Conservation (phyloP, 2,888 invertebrate species). For the Sinohyriopsis cumingii region DNA sequence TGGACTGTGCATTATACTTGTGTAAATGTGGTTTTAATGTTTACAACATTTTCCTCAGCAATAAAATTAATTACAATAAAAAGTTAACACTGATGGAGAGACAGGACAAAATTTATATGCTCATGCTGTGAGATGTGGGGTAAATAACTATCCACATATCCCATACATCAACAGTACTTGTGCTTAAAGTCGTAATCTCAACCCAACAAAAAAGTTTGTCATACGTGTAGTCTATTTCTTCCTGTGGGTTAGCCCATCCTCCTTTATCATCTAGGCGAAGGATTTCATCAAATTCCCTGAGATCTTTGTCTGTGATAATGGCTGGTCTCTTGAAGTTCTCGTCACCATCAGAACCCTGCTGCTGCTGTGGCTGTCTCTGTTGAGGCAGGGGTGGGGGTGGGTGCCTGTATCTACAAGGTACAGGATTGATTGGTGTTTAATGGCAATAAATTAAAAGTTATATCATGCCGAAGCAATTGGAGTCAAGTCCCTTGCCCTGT, state of each 20-base stretch:
- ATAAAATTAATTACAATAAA: no score
- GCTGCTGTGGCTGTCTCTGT: conserved; percentile 42
- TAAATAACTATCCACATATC: no score
- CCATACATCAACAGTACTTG: no score
- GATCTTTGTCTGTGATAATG: conserved; percentile 93
- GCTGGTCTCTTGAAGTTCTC: conserved; percentile 73
- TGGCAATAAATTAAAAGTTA: no score
- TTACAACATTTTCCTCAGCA: no score
- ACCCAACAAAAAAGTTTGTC: background rate
- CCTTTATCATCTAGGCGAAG: conserved; percentile 81
- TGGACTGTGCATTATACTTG: no score
- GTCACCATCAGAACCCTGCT: conserved; percentile 40
- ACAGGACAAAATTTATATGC: no score
- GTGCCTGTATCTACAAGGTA: conserved; percentile 31
- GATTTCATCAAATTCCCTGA: conserved; percentile 92
- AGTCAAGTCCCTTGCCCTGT: conserved; percentile 28
- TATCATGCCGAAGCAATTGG: no score
- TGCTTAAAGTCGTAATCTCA: no score
- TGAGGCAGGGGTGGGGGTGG: conserved; percentile 62
- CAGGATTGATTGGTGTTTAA: background rate
- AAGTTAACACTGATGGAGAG: no score
- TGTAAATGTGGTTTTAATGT: no score
- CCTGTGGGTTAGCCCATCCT: conserved; percentile 87
- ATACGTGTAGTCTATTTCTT: conserved; percentile 79
- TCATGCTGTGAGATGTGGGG: no score